Base-by-base conservation (phyloP, 2,888 invertebrate genomes). In the Eurytoma adleriae region DNA sequence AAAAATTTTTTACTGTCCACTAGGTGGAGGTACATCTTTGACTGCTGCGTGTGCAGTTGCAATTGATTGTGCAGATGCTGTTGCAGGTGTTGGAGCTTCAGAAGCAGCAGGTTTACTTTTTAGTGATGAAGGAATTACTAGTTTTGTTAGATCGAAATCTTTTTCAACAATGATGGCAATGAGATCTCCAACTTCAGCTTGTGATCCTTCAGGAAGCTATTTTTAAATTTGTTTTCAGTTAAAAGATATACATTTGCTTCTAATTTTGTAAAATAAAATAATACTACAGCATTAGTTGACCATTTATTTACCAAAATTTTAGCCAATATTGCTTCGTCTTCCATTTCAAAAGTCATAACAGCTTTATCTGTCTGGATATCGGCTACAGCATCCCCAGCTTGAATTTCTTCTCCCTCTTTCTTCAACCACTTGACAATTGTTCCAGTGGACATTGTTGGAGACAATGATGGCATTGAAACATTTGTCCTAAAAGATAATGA, bases 351-450 rank as follows among this genome's bases (percentile, higher is more conserved):
- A 7, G 92, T 90, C 86, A 94, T 92, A 0, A 94, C 92, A 73
- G 94, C 94, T 89, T 94, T 94, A 86, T 94, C 94, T 0, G 94
- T 94, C 88, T 94, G 93, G 84, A 94, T 93, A 79, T 94, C 94
- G 86, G 94, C 94, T 7, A 94, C 84, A 4, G 93, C 91, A 88
- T 94, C 94, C 14, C 94, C 94, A 20, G 94, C 91, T 69, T 89
- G 84, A 78, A 93, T 89, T 61, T 86, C 83, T 57, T 92, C 93
- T 72, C 94, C 94, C 90, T 93, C 93, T 79, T 92, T 91, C 84
- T 93, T 93, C 52, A 91, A 77, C 93, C 93, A 93, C 80, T 92
- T 92, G 0, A 93, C 91, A 75, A 93, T 92, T 0, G 92, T 93
- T 68, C 94, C 94, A 80, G 93, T 91, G 14, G 92, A 91, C 94